A percentile compares a stretch with the other conserved stretches of the same genome.
Conservation (phyloP, 2,888 invertebrate genomes). For the Drosophila melanosoma region DNA sequence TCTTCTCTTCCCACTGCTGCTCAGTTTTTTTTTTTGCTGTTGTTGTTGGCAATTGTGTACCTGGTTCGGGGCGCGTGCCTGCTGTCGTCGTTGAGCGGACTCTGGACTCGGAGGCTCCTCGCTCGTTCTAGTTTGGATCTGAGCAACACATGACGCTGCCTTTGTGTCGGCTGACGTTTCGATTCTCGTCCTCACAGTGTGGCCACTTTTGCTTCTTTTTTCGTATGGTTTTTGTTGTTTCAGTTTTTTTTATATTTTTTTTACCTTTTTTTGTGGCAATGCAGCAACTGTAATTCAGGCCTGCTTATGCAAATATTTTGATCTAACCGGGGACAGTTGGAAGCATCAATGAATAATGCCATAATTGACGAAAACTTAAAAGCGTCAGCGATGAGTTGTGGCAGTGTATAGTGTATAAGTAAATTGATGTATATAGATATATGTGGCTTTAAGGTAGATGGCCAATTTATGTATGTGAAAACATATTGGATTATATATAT, state of each 20-base stretch:
- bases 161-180: slow-evolving; percentile 35
- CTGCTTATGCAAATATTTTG: slow-evolving; percentile 75
- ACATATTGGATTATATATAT: not conserved
- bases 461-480: not conserved
- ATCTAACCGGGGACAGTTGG: slow-evolving; percentile 50
- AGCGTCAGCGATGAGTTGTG: slow-evolving; percentile 38
- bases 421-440: not conserved
- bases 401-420: not conserved
- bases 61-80: slow-evolving; percentile 81
- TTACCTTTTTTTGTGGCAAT: slow-evolving; percentile 3
- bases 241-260: slow-evolving; percentile 11
- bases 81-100: slow-evolving; percentile 76
- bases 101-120: slow-evolving; percentile 13
- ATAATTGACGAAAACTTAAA: slow-evolving; percentile 45
- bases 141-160: slow-evolving; percentile 70
- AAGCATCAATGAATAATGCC: slow-evolving; percentile 41
- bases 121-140: slow-evolving; percentile 26
- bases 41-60: slow-evolving; percentile 51
- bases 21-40: slow-evolving; percentile 33
- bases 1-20: slow-evolving; percentile 27
- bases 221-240: not conserved
- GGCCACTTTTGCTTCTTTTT: slow-evolving; percentile 30
- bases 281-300: slow-evolving; percentile 68
- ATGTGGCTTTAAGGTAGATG: not conserved
- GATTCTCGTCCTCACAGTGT: slow-evolving; percentile 5